Conservation (phyloP, 1,140 invertebrate species). For the Bombus soroeensis region DNA sequence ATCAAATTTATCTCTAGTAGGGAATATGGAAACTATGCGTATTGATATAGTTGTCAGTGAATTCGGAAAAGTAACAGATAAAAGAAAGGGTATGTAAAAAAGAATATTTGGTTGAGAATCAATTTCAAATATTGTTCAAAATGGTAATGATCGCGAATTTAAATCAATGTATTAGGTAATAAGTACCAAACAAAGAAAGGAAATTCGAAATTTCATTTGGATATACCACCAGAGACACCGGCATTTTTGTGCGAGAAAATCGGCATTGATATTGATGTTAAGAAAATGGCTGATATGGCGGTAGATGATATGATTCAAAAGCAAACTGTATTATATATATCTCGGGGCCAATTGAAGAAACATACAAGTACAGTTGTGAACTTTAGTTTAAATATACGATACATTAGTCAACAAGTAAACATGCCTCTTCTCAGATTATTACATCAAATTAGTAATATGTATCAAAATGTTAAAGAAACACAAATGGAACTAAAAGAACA, state of each 20-base stretch:
- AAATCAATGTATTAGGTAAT: constrained; percentile 48
- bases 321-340: constrained; percentile 93
- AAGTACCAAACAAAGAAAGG: constrained; percentile 75
- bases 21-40: constrained; percentile 92
- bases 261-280: constrained; percentile 93
- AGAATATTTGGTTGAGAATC: background rate
- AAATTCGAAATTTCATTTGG: constrained; percentile 83
- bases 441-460: constrained; percentile 98
- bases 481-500: constrained; percentile 93
- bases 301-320: constrained; percentile 92
- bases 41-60: constrained; percentile 97
- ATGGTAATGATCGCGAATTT: background rate
- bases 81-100: constrained; percentile 77
- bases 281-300: constrained; percentile 94
- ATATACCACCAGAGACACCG: constrained; percentile 90
- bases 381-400: constrained; percentile 92
- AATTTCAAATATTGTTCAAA: background rate
- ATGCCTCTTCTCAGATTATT: constrained; percentile 96
- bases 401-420: constrained; percentile 96
- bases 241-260: constrained; percentile 97
- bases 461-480: constrained; percentile 98
- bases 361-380: constrained; percentile 94
- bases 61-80: constrained; percentile 85
- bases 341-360: constrained; percentile 93
- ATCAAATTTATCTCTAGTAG: constrained; percentile 94